phyloP scores from a whole-genome alignment of 2,797 vertebrate species.

The Nothura maculosa region DNA sequence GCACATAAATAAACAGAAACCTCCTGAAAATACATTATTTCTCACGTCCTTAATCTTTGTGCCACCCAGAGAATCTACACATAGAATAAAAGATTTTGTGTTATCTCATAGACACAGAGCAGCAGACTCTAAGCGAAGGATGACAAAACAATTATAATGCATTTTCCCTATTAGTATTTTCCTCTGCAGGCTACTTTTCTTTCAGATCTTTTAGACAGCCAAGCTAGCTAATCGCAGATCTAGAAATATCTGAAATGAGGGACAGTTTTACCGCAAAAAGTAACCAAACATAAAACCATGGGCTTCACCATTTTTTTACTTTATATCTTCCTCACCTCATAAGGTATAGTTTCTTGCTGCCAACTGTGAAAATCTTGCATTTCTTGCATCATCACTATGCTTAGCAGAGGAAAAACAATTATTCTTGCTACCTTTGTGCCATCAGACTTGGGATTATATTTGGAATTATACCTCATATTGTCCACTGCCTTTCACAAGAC shows the following conservation, averaged over 20 bases:
- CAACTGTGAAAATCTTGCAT: background rate
- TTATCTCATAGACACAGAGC: background rate
- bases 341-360: background rate
- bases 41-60: background rate
- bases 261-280: background rate
- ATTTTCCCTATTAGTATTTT: background rate
- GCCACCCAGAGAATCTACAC: background rate
- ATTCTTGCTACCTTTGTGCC: background rate
- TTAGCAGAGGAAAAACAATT: constrained; percentile 6
- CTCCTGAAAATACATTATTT: background rate
- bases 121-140: background rate
- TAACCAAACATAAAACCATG: background rate
- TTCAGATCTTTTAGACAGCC: background rate
- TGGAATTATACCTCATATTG: background rate
- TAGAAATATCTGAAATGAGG: background rate
- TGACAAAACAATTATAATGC: background rate
- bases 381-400: background rate
- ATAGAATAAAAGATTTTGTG: background rate
- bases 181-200: background rate
- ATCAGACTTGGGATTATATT: background rate
- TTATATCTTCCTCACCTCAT: background rate
- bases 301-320: background rate
- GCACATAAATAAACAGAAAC: constrained; percentile 1
- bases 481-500: background rate
- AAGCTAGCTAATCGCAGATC: background rate